Conservation (phyloP, 1,140 invertebrate species). For the Monochamus saltuarius region DNA sequence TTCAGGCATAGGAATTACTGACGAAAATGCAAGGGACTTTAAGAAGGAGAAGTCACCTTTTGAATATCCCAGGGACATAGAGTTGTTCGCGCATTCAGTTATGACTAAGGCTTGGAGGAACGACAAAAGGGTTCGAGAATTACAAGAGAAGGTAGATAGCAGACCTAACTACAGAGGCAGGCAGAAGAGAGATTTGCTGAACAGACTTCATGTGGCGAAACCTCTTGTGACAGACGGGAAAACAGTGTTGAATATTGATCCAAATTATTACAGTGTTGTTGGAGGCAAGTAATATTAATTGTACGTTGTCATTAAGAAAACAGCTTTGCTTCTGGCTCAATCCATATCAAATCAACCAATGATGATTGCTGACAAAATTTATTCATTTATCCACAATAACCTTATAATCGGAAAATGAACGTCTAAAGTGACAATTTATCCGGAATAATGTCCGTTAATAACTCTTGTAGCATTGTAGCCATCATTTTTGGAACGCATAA, state of each 20-base stretch:
- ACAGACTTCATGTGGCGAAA: slow-evolving; percentile 44
- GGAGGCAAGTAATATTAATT: slow-evolving; percentile 53
- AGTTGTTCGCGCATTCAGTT: slow-evolving; percentile 43
- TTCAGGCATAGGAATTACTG: slow-evolving; percentile 33
- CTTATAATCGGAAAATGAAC: no score
- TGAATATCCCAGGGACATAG: slow-evolving; percentile 43
- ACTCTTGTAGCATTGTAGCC: no score
- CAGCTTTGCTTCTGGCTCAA: background rate
- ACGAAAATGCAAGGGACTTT: slow-evolving; percentile 37
- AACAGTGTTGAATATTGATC: slow-evolving; percentile 61
- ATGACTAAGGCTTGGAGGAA: slow-evolving; percentile 46
- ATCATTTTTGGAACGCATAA: no score
- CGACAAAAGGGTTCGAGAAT: slow-evolving; percentile 38
- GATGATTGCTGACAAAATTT: no score
- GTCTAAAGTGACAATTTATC: no score
- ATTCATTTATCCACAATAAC: no score
- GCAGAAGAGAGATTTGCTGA: slow-evolving; percentile 45
- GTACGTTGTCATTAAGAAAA: background rate
- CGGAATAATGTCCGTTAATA: no score
- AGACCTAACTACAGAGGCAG: slow-evolving; percentile 36
- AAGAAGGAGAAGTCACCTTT: slow-evolving; percentile 42
- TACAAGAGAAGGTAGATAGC: slow-evolving; percentile 39
- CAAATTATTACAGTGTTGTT: slow-evolving; percentile 61
- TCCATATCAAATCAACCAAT: no score
- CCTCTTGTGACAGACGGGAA: slow-evolving; percentile 41